These are phyloP conservation scores for Pardosa pseudoannulata DNA, from an alignment of 2,888 invertebrate species.

Conservation along the genomic window DNA sequence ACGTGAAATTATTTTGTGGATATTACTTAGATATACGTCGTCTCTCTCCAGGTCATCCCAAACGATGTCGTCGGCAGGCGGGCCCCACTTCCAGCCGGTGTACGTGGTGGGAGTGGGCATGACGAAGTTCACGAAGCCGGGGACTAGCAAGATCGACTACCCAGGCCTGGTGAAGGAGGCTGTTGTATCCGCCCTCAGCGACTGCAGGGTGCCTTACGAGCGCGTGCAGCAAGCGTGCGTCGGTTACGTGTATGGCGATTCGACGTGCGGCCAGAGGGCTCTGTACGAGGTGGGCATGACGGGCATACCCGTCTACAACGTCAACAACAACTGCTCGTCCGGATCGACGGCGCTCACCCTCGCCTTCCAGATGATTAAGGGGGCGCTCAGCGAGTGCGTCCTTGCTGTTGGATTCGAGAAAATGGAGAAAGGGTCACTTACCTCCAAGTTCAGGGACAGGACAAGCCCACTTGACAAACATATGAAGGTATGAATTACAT, in stretches of 20 bases:
- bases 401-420: slow-evolving; percentile 98
- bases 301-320: slow-evolving; percentile 97
- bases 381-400: slow-evolving; percentile 79
- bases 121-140: slow-evolving; percentile 99
- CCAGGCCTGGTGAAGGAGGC: slow-evolving; percentile 97
- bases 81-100: slow-evolving; percentile 46
- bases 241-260: slow-evolving; percentile 97
- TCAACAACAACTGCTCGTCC: slow-evolving; percentile 98
- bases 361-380: slow-evolving; percentile 94
- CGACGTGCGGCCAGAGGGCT: slow-evolving; percentile 95
- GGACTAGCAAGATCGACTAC: slow-evolving; percentile 88
- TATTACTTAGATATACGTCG: too few species aligned
- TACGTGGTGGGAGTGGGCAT: slow-evolving; percentile 93
- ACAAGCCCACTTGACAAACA: slow-evolving; percentile 94
- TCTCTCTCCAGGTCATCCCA: too few species aligned
- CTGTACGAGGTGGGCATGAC: slow-evolving; percentile 96
- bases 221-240: slow-evolving; percentile 92
- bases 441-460: slow-evolving; percentile 86
- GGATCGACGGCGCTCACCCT: slow-evolving; percentile 94
- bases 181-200: slow-evolving; percentile 89
- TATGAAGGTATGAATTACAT: slow-evolving; percentile 83
- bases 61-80: too few species aligned
- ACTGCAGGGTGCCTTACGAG: slow-evolving; percentile 86
- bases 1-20: too few species aligned
- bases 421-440: slow-evolving; percentile 95